Conservation (phyloP, 2,797 vertebrate species). For the Steatocranus sp. region DNA sequence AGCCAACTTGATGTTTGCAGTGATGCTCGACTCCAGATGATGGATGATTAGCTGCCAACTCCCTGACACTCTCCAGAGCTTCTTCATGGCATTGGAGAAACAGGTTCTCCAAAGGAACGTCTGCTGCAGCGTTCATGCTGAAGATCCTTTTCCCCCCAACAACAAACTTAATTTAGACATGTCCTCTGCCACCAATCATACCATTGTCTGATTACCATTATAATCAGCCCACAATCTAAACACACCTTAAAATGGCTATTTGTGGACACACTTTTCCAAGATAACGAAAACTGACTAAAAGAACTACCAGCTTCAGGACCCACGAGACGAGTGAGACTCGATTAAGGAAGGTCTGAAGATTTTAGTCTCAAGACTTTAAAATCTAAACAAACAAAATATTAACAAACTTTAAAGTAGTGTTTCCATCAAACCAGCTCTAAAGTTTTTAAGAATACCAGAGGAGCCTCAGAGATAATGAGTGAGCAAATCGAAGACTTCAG, state of each 20-base stretch:
- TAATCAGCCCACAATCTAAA: not conserved
- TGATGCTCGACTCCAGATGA: not conserved
- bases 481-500: not conserved
- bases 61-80: accelerated
- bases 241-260: not conserved
- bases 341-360: not conserved
- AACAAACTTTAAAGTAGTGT: not conserved
- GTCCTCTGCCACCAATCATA: not conserved
- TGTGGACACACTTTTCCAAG: not conserved
- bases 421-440: not conserved
- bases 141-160: not conserved
- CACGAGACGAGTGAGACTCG: not conserved
- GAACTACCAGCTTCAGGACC: not conserved
- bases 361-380: not conserved
- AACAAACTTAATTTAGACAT: not conserved
- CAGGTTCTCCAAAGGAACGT: not conserved
- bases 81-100: accelerated
- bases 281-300: accelerated
- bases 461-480: not conserved
- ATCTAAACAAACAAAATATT: not conserved
- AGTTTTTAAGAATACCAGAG: not conserved
- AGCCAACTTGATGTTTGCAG: not conserved
- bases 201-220: not conserved
- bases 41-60: not conserved
- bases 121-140: not conserved